phyloP scores from a whole-genome alignment of 2,888 invertebrate genomes.

The Ophion ellenae region DNA sequence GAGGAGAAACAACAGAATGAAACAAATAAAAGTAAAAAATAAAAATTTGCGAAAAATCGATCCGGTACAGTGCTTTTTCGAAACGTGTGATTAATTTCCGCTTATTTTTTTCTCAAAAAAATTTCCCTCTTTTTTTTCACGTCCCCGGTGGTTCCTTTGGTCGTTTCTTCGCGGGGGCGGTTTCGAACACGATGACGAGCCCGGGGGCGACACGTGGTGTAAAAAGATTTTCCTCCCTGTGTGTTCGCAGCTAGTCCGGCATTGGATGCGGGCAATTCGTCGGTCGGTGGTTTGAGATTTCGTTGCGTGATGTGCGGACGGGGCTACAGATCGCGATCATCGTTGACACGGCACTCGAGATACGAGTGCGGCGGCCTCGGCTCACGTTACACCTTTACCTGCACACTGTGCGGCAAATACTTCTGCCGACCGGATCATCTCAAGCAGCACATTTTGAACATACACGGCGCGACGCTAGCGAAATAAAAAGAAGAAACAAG shows the following conservation, averaged over 20 bases:
- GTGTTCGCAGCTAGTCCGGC: constrained; percentile 82
- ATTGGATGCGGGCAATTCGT: constrained; percentile 74
- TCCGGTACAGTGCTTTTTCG: not conserved
- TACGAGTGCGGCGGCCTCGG: constrained; percentile 83
- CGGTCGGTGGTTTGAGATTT: constrained; percentile 77
- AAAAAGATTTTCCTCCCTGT: constrained; percentile 74
- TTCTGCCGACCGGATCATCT: constrained; percentile 83
- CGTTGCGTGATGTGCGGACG: constrained; percentile 83
- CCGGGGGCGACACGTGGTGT: constrained; percentile 63
- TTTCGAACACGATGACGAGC: not conserved
- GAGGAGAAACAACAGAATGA: constrained; percentile 27
- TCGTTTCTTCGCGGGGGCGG: constrained; percentile 18
- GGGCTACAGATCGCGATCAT: constrained; percentile 81
- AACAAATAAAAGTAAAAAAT: constrained; percentile 10
- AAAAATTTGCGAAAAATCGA: not conserved
- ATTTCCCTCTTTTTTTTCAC: not conserved
- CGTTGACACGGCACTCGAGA: constrained; percentile 82
- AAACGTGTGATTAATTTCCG: not conserved
- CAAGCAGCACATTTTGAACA: constrained; percentile 83
- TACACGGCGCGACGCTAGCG: constrained; percentile 79
- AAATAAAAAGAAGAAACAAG: constrained; percentile 73
- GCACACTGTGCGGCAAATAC: constrained; percentile 82
- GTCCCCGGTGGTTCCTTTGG: constrained; percentile 25
- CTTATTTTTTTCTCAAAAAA: not conserved
- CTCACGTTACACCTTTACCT: constrained; percentile 83